Evolutionary conservation across 1,140 invertebrate species (phyloP), one percentile per base, ranked within the genome.

Genomic region (Lordiphosa clarofinis): DNA sequence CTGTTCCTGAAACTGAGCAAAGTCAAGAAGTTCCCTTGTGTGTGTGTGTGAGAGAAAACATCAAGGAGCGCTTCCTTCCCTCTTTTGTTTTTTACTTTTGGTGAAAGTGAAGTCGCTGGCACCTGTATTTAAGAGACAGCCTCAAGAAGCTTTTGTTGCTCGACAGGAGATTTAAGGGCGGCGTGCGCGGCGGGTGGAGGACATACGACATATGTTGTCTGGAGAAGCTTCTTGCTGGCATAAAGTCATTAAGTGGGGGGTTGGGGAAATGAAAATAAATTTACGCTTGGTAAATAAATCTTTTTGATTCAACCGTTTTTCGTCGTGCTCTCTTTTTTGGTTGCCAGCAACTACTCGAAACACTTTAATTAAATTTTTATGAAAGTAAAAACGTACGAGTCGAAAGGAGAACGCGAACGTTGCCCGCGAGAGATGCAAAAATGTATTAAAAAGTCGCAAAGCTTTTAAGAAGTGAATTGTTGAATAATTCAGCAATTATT

Each of bases 201-300:
- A 39, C 35, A 40, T 40, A 47, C 58, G 61, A 74, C 76, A 71
- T 74, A 81, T 79, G 66, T 71, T 81, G 56, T 55, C 38, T 40
- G 49, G 13, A 13, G 35, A 5, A 15, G 38, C 15, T 33, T 10
- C 35, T 49, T 56, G 52, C 46, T 63, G 62, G 67, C 76, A 81
- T 81, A 72, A 81, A 81, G 75, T 82, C 75, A 81, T 81, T 81
- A 81, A 81, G 62, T 61, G 42, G 21, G 21, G 21, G 19, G 42
- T 0, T 7, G 28, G 28, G 76, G 61, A 76, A 76, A 67, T 67
- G 76, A 82, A 81, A 82, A 79, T 79, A 79, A 81, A 82, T 81
- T 81, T 81, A 62, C 76, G 78, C 72, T 82, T 60, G 76, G 76
- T 81, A 82, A 81, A 81, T 81, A 81, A 81, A 81, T 81, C 75